phyloP scores from a whole-genome alignment of 2,888 invertebrate species.

The Metalampra italica region DNA sequence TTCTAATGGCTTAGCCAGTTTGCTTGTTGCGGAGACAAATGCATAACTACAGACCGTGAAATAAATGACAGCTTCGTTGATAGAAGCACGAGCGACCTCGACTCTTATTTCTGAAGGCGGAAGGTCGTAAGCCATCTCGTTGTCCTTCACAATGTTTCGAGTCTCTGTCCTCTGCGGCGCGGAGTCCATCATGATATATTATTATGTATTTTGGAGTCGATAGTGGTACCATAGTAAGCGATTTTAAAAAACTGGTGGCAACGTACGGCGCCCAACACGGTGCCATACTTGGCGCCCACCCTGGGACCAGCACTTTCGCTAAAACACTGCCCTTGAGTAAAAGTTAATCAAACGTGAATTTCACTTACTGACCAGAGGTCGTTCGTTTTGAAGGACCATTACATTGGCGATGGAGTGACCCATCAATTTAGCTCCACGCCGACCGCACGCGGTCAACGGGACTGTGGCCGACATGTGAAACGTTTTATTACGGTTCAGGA shows the following conservation, averaged over 20 bases:
- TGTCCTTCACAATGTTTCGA: too few species aligned
- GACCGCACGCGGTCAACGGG: slow-evolving; percentile 61
- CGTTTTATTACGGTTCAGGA: slow-evolving; percentile 66
- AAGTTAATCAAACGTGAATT: slow-evolving; percentile 75
- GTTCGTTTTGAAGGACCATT: slow-evolving; percentile 75
- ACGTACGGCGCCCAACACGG: slow-evolving; percentile 10
- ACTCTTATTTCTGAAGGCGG: too few species aligned
- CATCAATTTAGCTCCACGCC: slow-evolving; percentile 74
- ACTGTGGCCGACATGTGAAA: slow-evolving; percentile 69
- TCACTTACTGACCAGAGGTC: slow-evolving; percentile 66
- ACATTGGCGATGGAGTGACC: slow-evolving; percentile 73
- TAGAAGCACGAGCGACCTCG: too few species aligned
- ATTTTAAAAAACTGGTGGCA: slow-evolving; percentile 4
- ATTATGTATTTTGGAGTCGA: too few species aligned
- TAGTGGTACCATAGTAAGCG: too few species aligned
- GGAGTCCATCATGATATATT: too few species aligned
- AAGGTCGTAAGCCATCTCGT: too few species aligned
- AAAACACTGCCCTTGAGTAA: slow-evolving; percentile 43
- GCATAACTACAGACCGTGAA: too few species aligned
- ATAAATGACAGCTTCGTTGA: too few species aligned
- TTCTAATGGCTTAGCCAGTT: too few species aligned
- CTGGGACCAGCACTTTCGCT: slow-evolving; percentile 22
- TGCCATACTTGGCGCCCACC: slow-evolving; percentile 14
- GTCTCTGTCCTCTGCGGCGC: too few species aligned
- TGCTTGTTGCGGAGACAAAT: too few species aligned